These are phyloP conservation scores for Hypselothyrea guttata DNA, from an alignment of 2,888 invertebrate species.

Conservation along the genomic window DNA sequence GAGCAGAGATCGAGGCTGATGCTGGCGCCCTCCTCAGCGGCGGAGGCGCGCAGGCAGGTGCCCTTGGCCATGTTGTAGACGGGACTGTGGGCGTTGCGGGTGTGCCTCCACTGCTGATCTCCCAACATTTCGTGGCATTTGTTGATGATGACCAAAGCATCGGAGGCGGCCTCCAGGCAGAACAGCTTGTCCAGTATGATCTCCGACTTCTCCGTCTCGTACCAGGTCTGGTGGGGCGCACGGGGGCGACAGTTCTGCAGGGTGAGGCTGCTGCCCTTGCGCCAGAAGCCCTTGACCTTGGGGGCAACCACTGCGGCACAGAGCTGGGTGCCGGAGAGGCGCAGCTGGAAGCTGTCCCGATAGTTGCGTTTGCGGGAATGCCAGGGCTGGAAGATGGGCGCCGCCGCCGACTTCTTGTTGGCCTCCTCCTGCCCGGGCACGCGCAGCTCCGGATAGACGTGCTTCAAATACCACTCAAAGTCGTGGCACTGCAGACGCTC, in stretches of 20 bases:
- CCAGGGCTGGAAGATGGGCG: slow-evolving; percentile 90
- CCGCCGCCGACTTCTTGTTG: slow-evolving; percentile 75
- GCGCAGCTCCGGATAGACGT: slow-evolving; percentile 95
- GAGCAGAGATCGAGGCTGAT: slow-evolving; percentile 86
- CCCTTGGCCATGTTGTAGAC: slow-evolving; percentile 94
- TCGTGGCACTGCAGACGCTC: slow-evolving; percentile 90
- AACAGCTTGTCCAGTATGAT: slow-evolving; percentile 91
- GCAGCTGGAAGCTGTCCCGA: slow-evolving; percentile 88
- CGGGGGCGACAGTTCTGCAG: slow-evolving; percentile 87
- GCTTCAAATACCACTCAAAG: slow-evolving; percentile 96
- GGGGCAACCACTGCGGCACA: slow-evolving; percentile 87
- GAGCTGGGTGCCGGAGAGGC: slow-evolving; percentile 87
- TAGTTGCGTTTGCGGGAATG: slow-evolving; percentile 91
- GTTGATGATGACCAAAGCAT: slow-evolving; percentile 87
- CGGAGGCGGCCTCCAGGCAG: slow-evolving; percentile 90
- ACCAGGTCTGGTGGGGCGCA: slow-evolving; percentile 87
- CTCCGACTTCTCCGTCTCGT: slow-evolving; percentile 91
- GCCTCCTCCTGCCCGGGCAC: slow-evolving; percentile 83
- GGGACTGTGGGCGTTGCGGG: slow-evolving; percentile 87
- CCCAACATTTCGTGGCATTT: slow-evolving; percentile 97
- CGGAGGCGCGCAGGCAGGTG: slow-evolving; percentile 88
- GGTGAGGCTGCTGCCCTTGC: slow-evolving; percentile 87
- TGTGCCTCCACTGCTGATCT: slow-evolving; percentile 95
- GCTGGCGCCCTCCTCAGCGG: slow-evolving; percentile 82
- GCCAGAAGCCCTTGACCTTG: slow-evolving; percentile 83